A percentile compares a stretch with the other conserved stretches of the same genome.
Conservation (phyloP, 2,113 vertebrate genomes). For the Paraplagusia blochii region DNA sequence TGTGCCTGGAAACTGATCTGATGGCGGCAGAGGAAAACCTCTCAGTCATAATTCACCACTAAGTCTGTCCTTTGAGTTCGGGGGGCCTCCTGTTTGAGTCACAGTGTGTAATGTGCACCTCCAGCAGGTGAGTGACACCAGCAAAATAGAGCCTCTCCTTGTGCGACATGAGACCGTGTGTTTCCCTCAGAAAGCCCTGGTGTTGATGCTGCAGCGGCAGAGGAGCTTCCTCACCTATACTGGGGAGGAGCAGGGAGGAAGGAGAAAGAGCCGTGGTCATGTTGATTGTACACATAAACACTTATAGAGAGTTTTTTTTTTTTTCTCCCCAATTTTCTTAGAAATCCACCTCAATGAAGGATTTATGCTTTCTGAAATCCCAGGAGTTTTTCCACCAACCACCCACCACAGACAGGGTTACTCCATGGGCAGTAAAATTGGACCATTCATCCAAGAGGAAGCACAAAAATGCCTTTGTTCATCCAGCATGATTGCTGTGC, state of each 20-base stretch:
- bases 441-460: conserved; percentile 69
- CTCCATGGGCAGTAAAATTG: conserved; percentile 58
- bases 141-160: conserved; percentile 3
- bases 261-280: conserved; percentile 18
- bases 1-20: conserved; percentile 9
- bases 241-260: conserved; percentile 11
- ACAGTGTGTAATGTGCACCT: conserved; percentile 20
- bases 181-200: conserved; percentile 17
- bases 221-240: background rate
- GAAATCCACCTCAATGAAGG: conserved; percentile 70
- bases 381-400: conserved; percentile 70
- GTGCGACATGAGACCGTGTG: conserved; percentile 9
- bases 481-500: conserved; percentile 38
- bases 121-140: conserved; percentile 46
- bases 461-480: conserved; percentile 72
- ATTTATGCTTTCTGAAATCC: conserved; percentile 68
- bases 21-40: conserved; percentile 12
- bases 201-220: background rate
- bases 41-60: conserved; percentile 25
- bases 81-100: conserved; percentile 12
- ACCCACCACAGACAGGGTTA: conserved; percentile 53
- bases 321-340: conserved; percentile 31
- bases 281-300: conserved; percentile 69
- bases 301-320: conserved; percentile 28
- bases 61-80: conserved; percentile 5